phyloP scores from a whole-genome alignment of 1,140 invertebrate genomes.

The Monochamus saltuarius region DNA sequence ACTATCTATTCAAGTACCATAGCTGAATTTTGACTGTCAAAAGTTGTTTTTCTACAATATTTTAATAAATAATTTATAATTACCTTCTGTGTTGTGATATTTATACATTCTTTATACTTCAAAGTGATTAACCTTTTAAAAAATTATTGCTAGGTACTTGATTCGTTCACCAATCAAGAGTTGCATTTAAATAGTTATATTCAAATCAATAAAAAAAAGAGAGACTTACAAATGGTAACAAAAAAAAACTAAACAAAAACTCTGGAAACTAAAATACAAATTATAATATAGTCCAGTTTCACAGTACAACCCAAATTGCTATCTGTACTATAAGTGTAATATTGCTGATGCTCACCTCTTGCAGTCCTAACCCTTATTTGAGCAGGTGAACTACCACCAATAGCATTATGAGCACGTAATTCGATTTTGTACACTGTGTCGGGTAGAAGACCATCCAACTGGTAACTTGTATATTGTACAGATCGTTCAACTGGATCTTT shows the following conservation, averaged over 20 bases:
- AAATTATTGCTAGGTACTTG: too few relatives aligned
- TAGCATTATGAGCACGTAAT: conserved; percentile 79
- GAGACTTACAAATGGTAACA: conserved; percentile 2
- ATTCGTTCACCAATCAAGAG: too few relatives aligned
- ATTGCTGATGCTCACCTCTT: conserved; percentile 71
- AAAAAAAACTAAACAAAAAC: conserved; percentile 22
- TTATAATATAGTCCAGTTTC: conserved; percentile 7
- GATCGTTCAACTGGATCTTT: conserved; percentile 57
- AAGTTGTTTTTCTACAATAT: too few relatives aligned
- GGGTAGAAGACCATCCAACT: conserved; percentile 66
- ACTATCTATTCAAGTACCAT: too few relatives aligned
- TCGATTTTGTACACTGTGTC: conserved; percentile 82
- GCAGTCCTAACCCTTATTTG: conserved; percentile 78
- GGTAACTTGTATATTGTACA: conserved; percentile 62
- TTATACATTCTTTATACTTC: too few relatives aligned
- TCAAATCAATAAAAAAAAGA: conserved; percentile 11
- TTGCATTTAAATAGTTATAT: too few relatives aligned
- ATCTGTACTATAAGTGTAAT: conserved; percentile 43
- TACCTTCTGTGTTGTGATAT: too few relatives aligned
- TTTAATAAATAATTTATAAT: too few relatives aligned
- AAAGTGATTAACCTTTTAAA: too few relatives aligned
- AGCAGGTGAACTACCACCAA: conserved; percentile 76
- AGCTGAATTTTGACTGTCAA: too few relatives aligned
- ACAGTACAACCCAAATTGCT: conserved; percentile 13
- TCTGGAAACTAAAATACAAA: conserved; percentile 8